Conservation (phyloP, 2,113 vertebrate species). For the Guaruba guarouba region DNA sequence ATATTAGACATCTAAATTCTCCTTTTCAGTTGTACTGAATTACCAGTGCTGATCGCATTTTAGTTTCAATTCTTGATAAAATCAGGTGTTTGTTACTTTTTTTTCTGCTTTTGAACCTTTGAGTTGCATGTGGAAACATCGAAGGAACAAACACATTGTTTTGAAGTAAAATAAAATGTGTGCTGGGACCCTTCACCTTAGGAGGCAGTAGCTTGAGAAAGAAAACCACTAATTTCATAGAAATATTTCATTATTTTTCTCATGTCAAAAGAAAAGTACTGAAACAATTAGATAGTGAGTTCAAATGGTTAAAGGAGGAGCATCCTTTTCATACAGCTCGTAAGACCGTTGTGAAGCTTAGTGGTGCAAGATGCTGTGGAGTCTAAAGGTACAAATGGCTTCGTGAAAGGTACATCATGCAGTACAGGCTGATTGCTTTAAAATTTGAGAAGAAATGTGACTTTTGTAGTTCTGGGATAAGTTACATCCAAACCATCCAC, state of each 20-base stretch:
- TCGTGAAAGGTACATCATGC: background rate
- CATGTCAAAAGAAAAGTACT: background rate
- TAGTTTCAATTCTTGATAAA: background rate
- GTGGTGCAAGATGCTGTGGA: background rate
- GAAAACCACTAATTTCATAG: background rate
- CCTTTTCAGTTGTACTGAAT: background rate
- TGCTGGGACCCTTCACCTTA: background rate
- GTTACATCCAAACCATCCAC: background rate
- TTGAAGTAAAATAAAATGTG: background rate
- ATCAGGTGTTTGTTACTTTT: background rate
- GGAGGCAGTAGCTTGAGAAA: background rate
- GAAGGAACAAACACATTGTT: background rate
- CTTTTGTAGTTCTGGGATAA: background rate
- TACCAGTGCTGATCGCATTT: background rate
- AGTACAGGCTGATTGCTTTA: background rate
- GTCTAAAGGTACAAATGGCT: background rate
- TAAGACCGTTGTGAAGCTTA: accelerated
- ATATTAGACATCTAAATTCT: background rate
- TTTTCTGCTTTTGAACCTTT: background rate
- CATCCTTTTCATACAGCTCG: background rate
- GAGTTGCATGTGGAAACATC: background rate
- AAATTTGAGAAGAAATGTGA: background rate
- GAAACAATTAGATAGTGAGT: background rate
- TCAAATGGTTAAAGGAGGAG: background rate
- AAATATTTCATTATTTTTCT: background rate